These are phyloP conservation scores for Trinorchestia longiramus DNA, from an alignment of 1,140 invertebrate species.

Conservation along the genomic window DNA sequence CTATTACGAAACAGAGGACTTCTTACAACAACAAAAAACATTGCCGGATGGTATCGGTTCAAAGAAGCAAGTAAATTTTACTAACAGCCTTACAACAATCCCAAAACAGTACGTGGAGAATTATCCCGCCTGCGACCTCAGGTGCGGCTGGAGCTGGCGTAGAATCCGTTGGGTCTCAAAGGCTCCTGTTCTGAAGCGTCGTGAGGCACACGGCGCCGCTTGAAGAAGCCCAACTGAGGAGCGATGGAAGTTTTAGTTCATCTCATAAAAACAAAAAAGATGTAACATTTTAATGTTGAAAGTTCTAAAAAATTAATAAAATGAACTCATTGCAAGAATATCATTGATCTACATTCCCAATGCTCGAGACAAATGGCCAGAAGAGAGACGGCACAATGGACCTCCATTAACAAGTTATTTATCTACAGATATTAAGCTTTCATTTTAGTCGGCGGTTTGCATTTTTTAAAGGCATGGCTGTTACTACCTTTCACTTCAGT, in stretches of 20 bases:
- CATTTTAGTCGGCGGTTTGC: no score
- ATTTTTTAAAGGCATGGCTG: no score
- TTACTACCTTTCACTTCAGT: no score
- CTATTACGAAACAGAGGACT: background rate
- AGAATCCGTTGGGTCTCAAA: background rate
- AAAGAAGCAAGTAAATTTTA: background rate
- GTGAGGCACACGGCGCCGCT: slow-evolving; percentile 73
- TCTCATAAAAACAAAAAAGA: background rate
- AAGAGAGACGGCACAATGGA: background rate
- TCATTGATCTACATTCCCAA: background rate
- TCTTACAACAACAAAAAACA: background rate
- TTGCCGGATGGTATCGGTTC: background rate
- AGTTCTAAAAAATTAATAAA: slow-evolving; percentile 68
- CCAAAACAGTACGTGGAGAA: background rate
- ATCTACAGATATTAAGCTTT: no score
- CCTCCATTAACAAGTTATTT: background rate
- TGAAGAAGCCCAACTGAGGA: slow-evolving; percentile 85
- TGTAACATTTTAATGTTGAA: no score
- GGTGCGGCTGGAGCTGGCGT: background rate
- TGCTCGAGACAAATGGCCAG: background rate
- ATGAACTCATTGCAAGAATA: background rate
- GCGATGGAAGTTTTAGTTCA: background rate
- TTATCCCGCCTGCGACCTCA: background rate
- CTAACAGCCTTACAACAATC: no score
- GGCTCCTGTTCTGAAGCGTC: slow-evolving; percentile 18